Evolutionary conservation across 2,888 invertebrate species (phyloP).

Genomic region (Lasioglossum morio): DNA sequence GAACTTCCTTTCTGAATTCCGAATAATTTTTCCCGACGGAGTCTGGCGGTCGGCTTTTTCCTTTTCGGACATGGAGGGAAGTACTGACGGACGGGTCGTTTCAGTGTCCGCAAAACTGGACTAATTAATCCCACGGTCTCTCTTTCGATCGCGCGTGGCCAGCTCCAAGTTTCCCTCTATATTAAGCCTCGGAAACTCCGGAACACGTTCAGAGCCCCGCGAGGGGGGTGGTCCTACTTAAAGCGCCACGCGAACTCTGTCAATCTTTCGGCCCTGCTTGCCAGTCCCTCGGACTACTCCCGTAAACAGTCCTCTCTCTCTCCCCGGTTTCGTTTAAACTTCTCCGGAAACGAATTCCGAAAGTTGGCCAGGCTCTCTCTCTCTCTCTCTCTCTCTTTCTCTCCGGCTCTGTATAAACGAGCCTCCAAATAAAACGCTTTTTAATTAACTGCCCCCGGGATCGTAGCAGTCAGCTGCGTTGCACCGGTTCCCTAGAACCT

Average conservation of each 20-base stretch:
- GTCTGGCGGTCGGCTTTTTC: neutral
- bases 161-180: constrained; percentile 19
- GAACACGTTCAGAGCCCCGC: neutral
- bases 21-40: neutral
- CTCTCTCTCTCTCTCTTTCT: neutral
- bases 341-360: constrained; percentile 12
- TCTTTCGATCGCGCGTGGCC: constrained; percentile 7
- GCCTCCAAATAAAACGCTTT: constrained; percentile 12
- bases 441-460: constrained; percentile 27
- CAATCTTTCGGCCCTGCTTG: constrained; percentile 20
- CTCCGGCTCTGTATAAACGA: constrained; percentile 1
- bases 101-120: neutral
- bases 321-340: constrained; percentile 1
- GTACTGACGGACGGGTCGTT: neutral
- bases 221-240: neutral
- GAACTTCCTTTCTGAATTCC: neutral
- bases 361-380: neutral
- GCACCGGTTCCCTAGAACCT: neutral
- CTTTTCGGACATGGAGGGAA: neutral
- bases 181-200: neutral
- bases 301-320: constrained; percentile 12
- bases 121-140: constrained; percentile 19
- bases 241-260: constrained; percentile 15
- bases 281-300: neutral
- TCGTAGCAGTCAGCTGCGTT: neutral